phyloP scores from a whole-genome alignment of 2,797 vertebrate species.

The Sebastiscus albofasciatus region DNA sequence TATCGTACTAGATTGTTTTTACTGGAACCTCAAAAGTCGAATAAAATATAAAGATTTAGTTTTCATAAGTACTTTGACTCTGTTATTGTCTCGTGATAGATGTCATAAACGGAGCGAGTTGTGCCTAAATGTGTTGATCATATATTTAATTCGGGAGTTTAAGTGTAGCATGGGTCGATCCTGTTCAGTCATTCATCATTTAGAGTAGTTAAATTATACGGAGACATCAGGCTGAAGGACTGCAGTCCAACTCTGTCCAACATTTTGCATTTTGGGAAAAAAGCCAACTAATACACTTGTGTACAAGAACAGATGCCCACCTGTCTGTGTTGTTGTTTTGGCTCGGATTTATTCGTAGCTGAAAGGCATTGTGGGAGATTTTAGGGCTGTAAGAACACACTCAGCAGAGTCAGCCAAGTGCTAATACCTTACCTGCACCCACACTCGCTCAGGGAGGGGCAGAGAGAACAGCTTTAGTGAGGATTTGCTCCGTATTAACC shows the following conservation, averaged over 20 bases:
- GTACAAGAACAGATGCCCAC: slow-evolving; percentile 2
- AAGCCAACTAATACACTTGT: background rate
- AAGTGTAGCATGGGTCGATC: background rate
- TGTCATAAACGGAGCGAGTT: background rate
- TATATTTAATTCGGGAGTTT: background rate
- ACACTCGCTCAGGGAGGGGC: background rate
- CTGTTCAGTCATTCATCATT: no score
- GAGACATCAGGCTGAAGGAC: background rate
- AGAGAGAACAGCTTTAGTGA: slow-evolving; percentile 55
- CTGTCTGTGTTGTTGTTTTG: slow-evolving; percentile 35
- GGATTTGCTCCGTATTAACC: slow-evolving; percentile 73
- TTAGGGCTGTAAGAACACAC: slow-evolving; percentile 30
- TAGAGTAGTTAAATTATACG: background rate
- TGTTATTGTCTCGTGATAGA: background rate
- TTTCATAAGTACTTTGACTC: slow-evolving; percentile 22
- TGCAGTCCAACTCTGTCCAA: no score
- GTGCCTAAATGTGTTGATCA: background rate
- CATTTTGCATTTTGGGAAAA: background rate
- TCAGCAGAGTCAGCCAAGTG: slow-evolving; percentile 51
- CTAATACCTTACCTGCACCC: slow-evolving; percentile 55
- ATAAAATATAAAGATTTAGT: slow-evolving; percentile 44
- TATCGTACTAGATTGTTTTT: slow-evolving; percentile 25
- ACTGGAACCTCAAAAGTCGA: slow-evolving; percentile 12
- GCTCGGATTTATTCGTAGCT: slow-evolving; percentile 33
- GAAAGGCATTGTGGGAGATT: slow-evolving; percentile 61